phyloP scores from a whole-genome alignment of 2,888 invertebrate genomes.

The Diadromus collaris region DNA sequence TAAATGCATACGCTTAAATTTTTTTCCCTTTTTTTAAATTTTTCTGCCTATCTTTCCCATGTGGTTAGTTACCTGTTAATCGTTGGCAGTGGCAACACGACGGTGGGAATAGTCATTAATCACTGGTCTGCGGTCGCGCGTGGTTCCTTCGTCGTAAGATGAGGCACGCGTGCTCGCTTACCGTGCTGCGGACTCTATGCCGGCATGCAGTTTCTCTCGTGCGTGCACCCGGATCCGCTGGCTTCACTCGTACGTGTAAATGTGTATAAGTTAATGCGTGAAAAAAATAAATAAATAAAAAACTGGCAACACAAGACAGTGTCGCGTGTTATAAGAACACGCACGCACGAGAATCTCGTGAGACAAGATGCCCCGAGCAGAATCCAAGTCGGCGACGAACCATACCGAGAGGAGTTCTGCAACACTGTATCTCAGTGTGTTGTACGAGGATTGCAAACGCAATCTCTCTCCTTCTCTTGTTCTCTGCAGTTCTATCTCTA shows the following conservation, averaged over 20 bases:
- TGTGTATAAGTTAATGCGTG: neutral
- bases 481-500: slow-evolving; percentile 6
- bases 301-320: neutral
- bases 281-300: neutral
- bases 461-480: slow-evolving; percentile 3
- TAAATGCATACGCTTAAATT: too few relatives aligned
- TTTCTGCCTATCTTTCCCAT: neutral
- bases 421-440: slow-evolving; percentile 48
- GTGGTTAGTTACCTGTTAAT: slow-evolving; percentile 1
- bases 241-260: slow-evolving; percentile 4
- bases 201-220: slow-evolving; percentile 18
- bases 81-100: neutral
- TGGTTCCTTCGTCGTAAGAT: slow-evolving; percentile 23
- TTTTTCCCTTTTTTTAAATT: neutral
- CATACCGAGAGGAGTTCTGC: slow-evolving; percentile 10
- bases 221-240: slow-evolving; percentile 7
- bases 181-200: neutral
- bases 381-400: slow-evolving; percentile 18
- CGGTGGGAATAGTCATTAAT: slow-evolving; percentile 38
- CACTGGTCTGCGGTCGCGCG: slow-evolving; percentile 33
- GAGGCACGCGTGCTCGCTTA: slow-evolving; percentile 27
- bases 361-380: slow-evolving; percentile 26
- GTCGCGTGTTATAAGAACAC: slow-evolving; percentile 8
- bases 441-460: slow-evolving; percentile 3
- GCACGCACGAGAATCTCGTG: slow-evolving; percentile 6